Conservation (phyloP, 2,888 invertebrate species). For the Agrochola circellaris region DNA sequence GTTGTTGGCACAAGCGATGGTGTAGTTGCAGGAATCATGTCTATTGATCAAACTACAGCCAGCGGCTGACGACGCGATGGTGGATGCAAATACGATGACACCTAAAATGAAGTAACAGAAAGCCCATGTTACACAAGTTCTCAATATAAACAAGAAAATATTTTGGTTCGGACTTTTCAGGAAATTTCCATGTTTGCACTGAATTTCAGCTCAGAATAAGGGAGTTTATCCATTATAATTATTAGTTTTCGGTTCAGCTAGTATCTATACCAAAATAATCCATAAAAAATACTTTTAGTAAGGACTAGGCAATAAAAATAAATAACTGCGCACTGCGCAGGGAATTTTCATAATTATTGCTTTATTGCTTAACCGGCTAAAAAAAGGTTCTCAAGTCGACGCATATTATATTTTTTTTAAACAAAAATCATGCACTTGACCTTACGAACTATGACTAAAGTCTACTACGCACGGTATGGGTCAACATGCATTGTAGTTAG, state of each 20-base stretch:
- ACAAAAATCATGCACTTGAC: too few species aligned
- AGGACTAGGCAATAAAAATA: neutral
- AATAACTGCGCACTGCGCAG: too few species aligned
- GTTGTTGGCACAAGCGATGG: constrained; percentile 72
- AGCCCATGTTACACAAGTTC: neutral
- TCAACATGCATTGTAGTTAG: neutral
- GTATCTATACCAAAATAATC: neutral
- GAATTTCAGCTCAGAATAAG: neutral
- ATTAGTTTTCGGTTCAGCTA: neutral
- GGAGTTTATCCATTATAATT: neutral
- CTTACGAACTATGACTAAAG: neutral
- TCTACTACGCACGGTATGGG: neutral
- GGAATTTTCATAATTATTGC: neutral
- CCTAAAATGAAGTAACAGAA: constrained; percentile 62
- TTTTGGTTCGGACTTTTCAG: neutral
- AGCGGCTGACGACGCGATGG: constrained; percentile 59
- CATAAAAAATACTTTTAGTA: neutral
- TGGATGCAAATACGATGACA: constrained; percentile 53
- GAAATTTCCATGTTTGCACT: neutral
- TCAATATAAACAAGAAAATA: neutral
- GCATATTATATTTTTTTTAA: neutral
- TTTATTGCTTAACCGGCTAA: neutral
- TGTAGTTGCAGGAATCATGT: constrained; percentile 73
- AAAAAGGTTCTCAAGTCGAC: neutral
- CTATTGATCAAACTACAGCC: constrained; percentile 65